Evolutionary conservation across 2,888 invertebrate species (phyloP), one percentile per base, ranked within the genome.

Genomic region (Seira sanloemensis): DNA sequence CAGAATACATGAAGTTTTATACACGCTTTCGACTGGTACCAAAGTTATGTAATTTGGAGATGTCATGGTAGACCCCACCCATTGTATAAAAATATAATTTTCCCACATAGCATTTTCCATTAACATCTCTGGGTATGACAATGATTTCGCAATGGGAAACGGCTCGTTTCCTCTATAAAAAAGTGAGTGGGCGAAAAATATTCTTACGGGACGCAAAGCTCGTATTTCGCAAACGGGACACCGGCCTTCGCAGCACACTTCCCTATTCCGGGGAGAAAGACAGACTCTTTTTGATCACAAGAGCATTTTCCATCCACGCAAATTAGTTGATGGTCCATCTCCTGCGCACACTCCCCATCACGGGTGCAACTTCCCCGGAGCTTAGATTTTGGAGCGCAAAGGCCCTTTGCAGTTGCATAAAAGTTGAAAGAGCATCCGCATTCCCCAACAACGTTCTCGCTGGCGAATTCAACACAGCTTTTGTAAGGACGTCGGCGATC

Each of bases 271-370:
- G 67, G 18, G 54, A 78, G 73, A 68, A 67, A 83, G 18, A 83
- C 68, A 0, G 83, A 54, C 62, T 83, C 83, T 0, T 77, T 78
- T 23, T 50, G 18, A 23, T 83, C 78, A 18, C 83, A 83, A 0
- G 76, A 21, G 19, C 83, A 83, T 2, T 26, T 18, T 2, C 76
- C 72, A 16, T 67, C 23, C 1, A 1, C 1, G 19, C 83, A 83
- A 9, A 69, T 19, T 21, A 83, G 25, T 25, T 78, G 26, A 50
- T 58, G 19, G 25, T 71, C 76, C 0, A n/a, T 9, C 0, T 69
- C 25, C 2, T n/a, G n/a, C n/a, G n/a, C 16, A 21, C 84, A 84
- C n/a, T 84, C 84, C 9, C 62, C 27, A 23, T 67, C 37, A n/a
- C 65, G 78, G 0, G 78, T 65, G n/a, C 84, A 84, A 24, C 69